Base-by-base conservation (phyloP, 2,797 vertebrate species). In the Valencia hispanica region DNA sequence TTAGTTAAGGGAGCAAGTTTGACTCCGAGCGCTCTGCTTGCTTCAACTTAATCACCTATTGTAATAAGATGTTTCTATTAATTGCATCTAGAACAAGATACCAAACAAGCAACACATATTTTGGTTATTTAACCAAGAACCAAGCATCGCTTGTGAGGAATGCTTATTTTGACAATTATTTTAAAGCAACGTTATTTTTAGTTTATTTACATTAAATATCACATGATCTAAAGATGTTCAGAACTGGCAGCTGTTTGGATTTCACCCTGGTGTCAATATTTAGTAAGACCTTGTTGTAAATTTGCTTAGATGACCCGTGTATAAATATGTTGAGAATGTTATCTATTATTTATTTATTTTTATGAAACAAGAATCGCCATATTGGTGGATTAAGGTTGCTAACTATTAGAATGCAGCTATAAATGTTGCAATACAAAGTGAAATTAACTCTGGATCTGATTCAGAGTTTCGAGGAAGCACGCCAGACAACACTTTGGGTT, bases 401-500 rank as follows among this genome's bases (percentile, higher is more conserved):
- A 57, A 15, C n/a, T 27, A 22, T 34, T 8, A 36, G 32, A 34
- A 34, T 39, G 6, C 1, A 43, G 25, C 25, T 12, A 25, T 70
- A 47, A 12, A 4, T 41, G 65, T 12, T 7, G 20, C 45, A 22
- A 1, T 55, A 39, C 43, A 43, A 51, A 30, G 34, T 25, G 47
- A 63, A 43, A 17, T 0, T 36, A 66, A 55, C 20, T 68, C 30
- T 59, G 7, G 1, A 41, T 85, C 73, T 82, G 0, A 48, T 57
- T 84, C 34, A 95, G 95, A 95, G 20, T 86, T 93, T 36, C 86
- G 87, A 0, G 85, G 79, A 20, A 93, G 91, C 70, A 95, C 93
- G 43, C 93, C 96, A n/a, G 96, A 97, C 69, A 90, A 48, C 36
- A 94, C 94, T 45, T 43, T 92, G 0, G 84, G 83, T 51, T 95